Percentiles rank a stretch among this genome's conserved stretches.
These are phyloP conservation scores for Melitaea cinxia DNA, from an alignment of 1,140 invertebrate genomes.

Conservation along the genomic window DNA sequence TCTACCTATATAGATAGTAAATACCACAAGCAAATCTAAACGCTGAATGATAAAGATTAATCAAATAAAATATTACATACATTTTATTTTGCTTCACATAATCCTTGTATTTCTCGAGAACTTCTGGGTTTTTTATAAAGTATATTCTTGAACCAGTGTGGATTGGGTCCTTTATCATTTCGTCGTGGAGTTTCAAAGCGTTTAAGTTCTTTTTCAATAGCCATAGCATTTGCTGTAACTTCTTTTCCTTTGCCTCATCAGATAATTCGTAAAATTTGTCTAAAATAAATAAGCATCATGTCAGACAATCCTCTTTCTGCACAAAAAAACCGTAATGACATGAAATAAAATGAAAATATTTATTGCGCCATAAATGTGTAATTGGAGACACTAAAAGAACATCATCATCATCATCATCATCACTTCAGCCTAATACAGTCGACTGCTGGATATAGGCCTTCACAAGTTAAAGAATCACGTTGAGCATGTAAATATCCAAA, in stretches of 20 bases:
- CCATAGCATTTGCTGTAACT: constrained; percentile 21
- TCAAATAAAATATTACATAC: constrained; percentile 20
- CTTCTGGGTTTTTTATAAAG: constrained; percentile 34
- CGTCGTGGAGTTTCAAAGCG: not conserved
- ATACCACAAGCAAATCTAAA: too few species aligned
- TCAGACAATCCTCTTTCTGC: not conserved
- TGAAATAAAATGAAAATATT: too few species aligned
- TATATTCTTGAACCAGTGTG: constrained; percentile 21
- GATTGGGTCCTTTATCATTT: not conserved
- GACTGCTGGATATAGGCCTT: too few species aligned
- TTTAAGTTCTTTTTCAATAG: constrained; percentile 31
- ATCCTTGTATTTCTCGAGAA: constrained; percentile 32
- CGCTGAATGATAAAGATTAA: too few species aligned
- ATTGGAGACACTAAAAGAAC: not conserved
- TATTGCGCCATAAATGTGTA: too few species aligned
- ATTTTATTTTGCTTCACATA: constrained; percentile 15
- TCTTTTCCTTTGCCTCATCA: constrained; percentile 21
- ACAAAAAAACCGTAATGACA: not conserved
- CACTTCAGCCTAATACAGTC: too few species aligned
- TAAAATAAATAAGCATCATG: not conserved
- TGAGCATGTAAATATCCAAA: too few species aligned
- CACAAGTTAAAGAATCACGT: too few species aligned
- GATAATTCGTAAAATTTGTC: not conserved
- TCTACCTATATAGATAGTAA: too few species aligned
- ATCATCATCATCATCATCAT: too few species aligned